These are phyloP conservation scores for Julus scandinavius DNA, from an alignment of 2,888 invertebrate species.

Conservation along the genomic window DNA sequence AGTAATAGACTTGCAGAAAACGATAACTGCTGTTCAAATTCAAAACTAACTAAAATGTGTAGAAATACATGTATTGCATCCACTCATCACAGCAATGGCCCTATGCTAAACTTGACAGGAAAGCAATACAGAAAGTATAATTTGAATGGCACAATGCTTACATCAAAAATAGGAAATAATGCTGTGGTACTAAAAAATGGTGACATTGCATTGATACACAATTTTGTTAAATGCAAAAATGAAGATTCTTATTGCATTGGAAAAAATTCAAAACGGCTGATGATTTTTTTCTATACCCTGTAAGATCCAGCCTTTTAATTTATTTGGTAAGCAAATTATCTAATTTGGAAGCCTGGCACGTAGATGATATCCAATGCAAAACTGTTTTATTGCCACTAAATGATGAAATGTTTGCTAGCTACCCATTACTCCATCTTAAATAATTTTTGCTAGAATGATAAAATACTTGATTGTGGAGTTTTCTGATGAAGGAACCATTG, in stretches of 20 bases:
- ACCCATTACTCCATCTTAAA: background rate
- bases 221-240: background rate
- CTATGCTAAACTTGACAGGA: background rate
- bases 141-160: background rate
- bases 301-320: background rate
- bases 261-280: too few relatives aligned
- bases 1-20: background rate
- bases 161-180: background rate
- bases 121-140: background rate
- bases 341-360: background rate
- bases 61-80: too few relatives aligned
- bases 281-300: background rate
- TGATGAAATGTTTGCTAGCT: background rate
- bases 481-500: background rate
- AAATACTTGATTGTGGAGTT: background rate
- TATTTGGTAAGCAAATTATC: background rate
- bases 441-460: background rate
- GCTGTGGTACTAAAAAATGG: background rate
- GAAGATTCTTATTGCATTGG: background rate
- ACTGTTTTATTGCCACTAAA: background rate
- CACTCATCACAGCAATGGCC: background rate
- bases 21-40: background rate
- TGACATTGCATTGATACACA: background rate
- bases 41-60: too few relatives aligned
- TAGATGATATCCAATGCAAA: background rate